phyloP scores from a whole-genome alignment of 2,888 invertebrate species.

The Lysandra bellargus region DNA sequence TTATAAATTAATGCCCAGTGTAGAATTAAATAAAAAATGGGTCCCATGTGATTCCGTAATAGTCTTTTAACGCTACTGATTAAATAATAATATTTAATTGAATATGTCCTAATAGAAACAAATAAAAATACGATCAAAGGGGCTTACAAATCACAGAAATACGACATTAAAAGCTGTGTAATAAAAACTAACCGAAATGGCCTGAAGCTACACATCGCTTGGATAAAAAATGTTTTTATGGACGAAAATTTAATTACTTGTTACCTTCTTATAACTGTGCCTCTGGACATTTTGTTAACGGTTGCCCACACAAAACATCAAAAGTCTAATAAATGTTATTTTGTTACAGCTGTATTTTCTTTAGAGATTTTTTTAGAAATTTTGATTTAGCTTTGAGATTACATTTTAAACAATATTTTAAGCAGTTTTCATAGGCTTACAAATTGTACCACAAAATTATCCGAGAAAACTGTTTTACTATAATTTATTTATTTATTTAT shows the following conservation, averaged over 20 bases:
- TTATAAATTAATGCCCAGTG: no score
- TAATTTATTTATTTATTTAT: no score
- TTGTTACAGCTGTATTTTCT: neutral
- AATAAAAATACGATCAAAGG: neutral
- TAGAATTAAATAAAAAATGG: no score
- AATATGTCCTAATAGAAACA: neutral
- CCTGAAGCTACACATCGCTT: neutral
- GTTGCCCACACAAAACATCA: neutral
- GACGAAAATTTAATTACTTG: conserved; percentile 10
- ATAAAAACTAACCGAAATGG: neutral
- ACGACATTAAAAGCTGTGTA: neutral
- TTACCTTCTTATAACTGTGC: neutral
- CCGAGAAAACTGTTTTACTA: no score
- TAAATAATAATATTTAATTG: neutral
- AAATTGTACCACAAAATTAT: neutral
- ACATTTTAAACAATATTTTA: neutral
- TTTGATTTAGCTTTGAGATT: neutral
- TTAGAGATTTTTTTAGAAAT: neutral
- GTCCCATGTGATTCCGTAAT: no score
- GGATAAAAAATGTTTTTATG: neutral
- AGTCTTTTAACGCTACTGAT: no score
- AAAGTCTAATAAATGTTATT: neutral
- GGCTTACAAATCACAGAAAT: neutral
- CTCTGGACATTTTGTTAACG: neutral
- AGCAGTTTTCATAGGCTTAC: neutral